These are phyloP conservation scores for Drosophila repleta DNA, from an alignment of 1,140 invertebrate species.

Conservation along the genomic window DNA sequence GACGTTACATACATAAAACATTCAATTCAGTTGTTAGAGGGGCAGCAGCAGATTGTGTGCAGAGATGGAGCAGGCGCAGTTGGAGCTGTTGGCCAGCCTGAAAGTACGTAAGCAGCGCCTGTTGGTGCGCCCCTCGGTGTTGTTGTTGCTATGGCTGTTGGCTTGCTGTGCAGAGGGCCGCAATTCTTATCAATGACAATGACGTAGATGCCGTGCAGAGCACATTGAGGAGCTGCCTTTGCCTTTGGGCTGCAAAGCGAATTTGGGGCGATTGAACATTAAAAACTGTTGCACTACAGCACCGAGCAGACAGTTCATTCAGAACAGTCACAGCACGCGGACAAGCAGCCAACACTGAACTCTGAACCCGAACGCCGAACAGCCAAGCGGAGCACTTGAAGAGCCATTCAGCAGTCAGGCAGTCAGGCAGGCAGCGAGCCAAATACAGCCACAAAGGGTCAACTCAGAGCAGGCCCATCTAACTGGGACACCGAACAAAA, in stretches of 20 bases:
- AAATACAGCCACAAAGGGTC: conserved; percentile 16
- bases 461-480: conserved; percentile 12
- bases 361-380: not conserved
- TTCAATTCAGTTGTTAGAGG: conserved; percentile 11
- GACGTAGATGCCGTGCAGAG: conserved; percentile 74
- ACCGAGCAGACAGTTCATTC: conserved; percentile 77
- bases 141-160: conserved; percentile 7
- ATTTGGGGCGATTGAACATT: conserved; percentile 72
- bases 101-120: conserved; percentile 61
- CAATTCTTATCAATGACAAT: conserved; percentile 79
- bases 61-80: conserved; percentile 55
- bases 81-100: conserved; percentile 8
- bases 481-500: conserved; percentile 31
- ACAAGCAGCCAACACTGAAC: conserved; percentile 26
- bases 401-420: not conserved
- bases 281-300: conserved; percentile 81
- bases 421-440: not conserved
- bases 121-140: not conserved
- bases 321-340: conserved; percentile 74
- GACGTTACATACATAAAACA: conserved; percentile 3
- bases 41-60: conserved; percentile 30
- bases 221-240: not conserved
- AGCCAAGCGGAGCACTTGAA: not conserved
- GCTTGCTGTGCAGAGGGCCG: conserved; percentile 41
- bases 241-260: conserved; percentile 50